Percentiles rank a stretch among this genome's conserved stretches.
Evolutionary conservation across 2,888 invertebrate genomes (phyloP).

Genomic region (Stenichneumon culpator): DNA sequence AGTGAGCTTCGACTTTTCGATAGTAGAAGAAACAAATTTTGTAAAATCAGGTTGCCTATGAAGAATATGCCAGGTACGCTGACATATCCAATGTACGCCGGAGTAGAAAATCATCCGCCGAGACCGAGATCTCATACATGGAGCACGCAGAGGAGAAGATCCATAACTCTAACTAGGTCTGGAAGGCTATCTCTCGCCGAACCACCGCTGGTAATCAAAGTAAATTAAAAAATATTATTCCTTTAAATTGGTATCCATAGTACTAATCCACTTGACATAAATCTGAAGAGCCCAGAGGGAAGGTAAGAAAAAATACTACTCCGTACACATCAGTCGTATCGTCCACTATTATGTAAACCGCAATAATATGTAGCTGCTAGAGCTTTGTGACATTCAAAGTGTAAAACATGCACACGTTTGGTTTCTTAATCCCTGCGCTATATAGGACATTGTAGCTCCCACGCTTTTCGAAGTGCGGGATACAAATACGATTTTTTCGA

Average conservation of each 20-base stretch:
- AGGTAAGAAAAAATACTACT: constrained; percentile 8
- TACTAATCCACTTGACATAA: background rate
- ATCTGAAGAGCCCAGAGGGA: background rate
- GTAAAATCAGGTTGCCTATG: constrained; percentile 9
- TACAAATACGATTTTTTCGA: background rate
- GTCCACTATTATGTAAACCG: constrained; percentile 55
- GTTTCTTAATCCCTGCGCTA: constrained; percentile 67
- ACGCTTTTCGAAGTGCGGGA: background rate
- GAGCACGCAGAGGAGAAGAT: constrained; percentile 75
- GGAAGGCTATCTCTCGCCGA: constrained; percentile 79
- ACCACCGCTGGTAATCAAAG: constrained; percentile 72
- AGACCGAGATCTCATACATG: constrained; percentile 81
- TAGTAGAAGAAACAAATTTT: background rate
- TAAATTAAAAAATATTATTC: constrained; percentile 1
- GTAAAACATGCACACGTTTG: constrained; percentile 67
- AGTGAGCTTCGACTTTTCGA: background rate
- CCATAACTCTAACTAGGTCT: constrained; percentile 71
- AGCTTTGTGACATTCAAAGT: constrained; percentile 64
- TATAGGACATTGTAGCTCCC: constrained; percentile 1
- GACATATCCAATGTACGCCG: constrained; percentile 83
- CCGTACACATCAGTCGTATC: background rate
- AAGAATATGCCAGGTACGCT: constrained; percentile 82
- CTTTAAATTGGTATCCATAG: background rate
- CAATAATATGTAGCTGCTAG: constrained; percentile 41
- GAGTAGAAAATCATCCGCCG: constrained; percentile 78